A percentile compares a stretch with the other conserved stretches of the same genome.
phyloP scores from a whole-genome alignment of 2,113 vertebrate species.

The Perca flavescens region DNA sequence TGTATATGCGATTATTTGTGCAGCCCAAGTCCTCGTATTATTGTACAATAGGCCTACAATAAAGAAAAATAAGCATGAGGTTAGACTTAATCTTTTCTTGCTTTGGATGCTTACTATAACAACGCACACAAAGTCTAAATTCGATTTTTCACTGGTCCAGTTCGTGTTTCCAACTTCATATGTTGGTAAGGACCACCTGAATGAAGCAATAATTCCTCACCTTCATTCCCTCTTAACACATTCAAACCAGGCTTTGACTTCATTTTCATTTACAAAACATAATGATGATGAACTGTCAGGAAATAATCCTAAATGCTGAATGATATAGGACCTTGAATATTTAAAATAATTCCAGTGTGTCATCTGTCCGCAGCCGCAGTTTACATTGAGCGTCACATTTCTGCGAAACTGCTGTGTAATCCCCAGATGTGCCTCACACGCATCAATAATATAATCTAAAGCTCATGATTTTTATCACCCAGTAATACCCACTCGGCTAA shows the following conservation, averaged over 20 bases:
- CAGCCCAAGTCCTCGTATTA: too few species aligned
- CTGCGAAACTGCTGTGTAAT: slow-evolving; percentile 50
- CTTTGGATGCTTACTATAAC: too few species aligned
- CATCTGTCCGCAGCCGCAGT: neutral
- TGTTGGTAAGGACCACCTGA: too few species aligned
- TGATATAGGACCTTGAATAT: neutral
- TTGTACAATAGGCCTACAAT: too few species aligned
- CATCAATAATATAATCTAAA: slow-evolving; percentile 58
- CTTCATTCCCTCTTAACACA: neutral
- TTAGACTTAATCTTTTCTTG: too few species aligned
- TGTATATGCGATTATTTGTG: too few species aligned
- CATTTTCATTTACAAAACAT: neutral
- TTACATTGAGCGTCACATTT: slow-evolving; percentile 33
- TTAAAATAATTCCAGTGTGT: neutral
- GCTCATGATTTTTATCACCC: slow-evolving; percentile 68
- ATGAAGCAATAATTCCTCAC: neutral
- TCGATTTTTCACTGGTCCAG: too few species aligned
- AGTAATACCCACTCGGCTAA: slow-evolving; percentile 60
- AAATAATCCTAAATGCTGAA: neutral
- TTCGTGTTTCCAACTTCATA: too few species aligned
- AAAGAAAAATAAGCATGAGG: too few species aligned
- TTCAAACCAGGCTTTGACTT: neutral
- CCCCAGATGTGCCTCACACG: slow-evolving; percentile 55
- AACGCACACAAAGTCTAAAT: too few species aligned
- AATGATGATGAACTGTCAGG: neutral